phyloP scores from a whole-genome alignment of 2,888 invertebrate species.

The Auanema sp. region DNA sequence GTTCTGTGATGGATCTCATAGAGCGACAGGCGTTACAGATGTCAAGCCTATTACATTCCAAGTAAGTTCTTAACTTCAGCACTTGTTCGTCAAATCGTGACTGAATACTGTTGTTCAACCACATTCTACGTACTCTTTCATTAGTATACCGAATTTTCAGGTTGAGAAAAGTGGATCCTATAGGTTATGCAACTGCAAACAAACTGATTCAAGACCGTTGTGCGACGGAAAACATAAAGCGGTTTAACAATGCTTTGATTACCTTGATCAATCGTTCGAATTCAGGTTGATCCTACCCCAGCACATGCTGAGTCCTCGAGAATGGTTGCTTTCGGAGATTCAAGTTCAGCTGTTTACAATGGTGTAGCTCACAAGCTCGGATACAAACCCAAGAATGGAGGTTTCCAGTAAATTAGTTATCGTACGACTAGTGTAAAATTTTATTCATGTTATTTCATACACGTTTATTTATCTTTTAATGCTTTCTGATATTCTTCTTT shows the following conservation, averaged over 20 bases:
- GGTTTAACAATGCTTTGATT: constrained; percentile 22
- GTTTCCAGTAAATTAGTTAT: constrained; percentile 39
- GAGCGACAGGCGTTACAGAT: constrained; percentile 75
- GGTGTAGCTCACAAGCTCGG: constrained; percentile 58
- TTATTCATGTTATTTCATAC: not conserved
- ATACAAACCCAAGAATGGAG: constrained; percentile 53
- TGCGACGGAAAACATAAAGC: constrained; percentile 91
- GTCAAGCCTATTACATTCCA: constrained; percentile 78
- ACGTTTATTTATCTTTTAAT: constrained; percentile 29
- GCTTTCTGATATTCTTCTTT: constrained; percentile 46
- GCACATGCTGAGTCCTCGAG: constrained; percentile 34
- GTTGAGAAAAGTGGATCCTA: constrained; percentile 81
- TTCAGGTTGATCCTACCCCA: constrained; percentile 42
- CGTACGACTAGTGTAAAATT: not conserved
- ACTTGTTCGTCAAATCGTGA: not conserved
- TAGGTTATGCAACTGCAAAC: constrained; percentile 98
- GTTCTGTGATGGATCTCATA: constrained; percentile 91
- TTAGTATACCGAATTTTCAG: too few species aligned
- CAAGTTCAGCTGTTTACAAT: constrained; percentile 49
- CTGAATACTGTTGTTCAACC: not conserved
- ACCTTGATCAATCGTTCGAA: not conserved
- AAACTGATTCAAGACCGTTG: constrained; percentile 87
- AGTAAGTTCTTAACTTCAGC: constrained; percentile 17
- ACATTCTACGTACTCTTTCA: not conserved
- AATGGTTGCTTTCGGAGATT: constrained; percentile 41